Conservation (phyloP, 1,140 invertebrate species). For the Neodiprion fabricii region DNA sequence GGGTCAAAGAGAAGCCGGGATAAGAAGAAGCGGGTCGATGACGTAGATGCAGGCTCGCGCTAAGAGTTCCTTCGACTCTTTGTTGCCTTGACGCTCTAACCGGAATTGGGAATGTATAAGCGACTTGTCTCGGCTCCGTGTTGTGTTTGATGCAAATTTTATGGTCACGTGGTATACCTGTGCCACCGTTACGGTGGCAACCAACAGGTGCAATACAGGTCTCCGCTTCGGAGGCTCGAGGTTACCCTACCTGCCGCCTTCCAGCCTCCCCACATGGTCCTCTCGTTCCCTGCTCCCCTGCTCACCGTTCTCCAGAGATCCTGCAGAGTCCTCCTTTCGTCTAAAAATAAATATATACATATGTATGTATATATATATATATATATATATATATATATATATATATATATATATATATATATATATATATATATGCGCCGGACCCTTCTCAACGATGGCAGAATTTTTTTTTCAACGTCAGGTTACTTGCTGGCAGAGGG, state of each 20-base stretch:
- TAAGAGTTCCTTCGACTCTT: slow-evolving; percentile 7
- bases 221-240: slow-evolving; percentile 34
- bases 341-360: not conserved
- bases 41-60: not conserved
- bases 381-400: slow-evolving; percentile 33
- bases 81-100: not conserved
- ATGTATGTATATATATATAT: slow-evolving; percentile 44
- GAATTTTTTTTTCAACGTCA: slow-evolving; percentile 28
- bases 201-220: slow-evolving; percentile 44
- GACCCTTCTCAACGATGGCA: slow-evolving; percentile 44
- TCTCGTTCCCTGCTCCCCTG: not conserved
- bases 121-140: not conserved
- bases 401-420: slow-evolving; percentile 38
- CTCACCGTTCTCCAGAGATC: not conserved
- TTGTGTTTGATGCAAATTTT: slow-evolving; percentile 6
- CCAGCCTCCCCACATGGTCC: slow-evolving; percentile 20
- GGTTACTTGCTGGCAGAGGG: not conserved
- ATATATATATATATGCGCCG: slow-evolving; percentile 18
- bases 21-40: not conserved
- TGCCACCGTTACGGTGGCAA: slow-evolving; percentile 42
- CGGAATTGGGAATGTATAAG: slow-evolving; percentile 3
- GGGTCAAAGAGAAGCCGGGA: no score
- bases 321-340: not conserved
- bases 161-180: slow-evolving; percentile 25
- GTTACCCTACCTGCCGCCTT: slow-evolving; percentile 39